These are phyloP conservation scores for Drosophila quinaria DNA, from an alignment of 2,888 invertebrate genomes.

Conservation along the genomic window DNA sequence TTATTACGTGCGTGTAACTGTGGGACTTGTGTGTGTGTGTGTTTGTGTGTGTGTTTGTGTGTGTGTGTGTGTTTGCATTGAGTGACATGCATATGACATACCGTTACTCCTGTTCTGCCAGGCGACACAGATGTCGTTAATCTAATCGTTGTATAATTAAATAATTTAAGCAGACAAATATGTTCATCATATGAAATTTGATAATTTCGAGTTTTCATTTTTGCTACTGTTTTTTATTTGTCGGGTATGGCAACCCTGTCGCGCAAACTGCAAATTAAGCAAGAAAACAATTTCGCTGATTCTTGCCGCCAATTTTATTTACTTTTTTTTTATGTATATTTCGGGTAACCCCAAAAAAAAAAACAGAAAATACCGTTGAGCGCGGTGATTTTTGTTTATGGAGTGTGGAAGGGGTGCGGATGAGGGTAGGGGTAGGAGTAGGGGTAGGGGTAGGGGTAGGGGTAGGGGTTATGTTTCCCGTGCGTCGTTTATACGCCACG, in stretches of 20 bases:
- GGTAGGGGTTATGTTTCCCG: slow-evolving; percentile 10
- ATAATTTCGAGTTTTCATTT: background rate
- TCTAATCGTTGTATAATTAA: background rate
- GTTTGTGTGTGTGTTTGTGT: slow-evolving; percentile 9
- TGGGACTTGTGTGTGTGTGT: slow-evolving; percentile 3
- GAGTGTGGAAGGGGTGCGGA: background rate
- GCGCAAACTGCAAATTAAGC: slow-evolving; percentile 53
- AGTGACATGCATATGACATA: slow-evolving; percentile 25
- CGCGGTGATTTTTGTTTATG: slow-evolving; percentile 8
- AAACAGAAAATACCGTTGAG: slow-evolving; percentile 29
- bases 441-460: too few relatives aligned
- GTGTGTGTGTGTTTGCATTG: slow-evolving; percentile 14
- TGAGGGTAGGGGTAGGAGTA: too few relatives aligned
- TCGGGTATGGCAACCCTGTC: background rate
- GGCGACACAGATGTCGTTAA: slow-evolving; percentile 35
- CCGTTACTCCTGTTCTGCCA: slow-evolving; percentile 8
- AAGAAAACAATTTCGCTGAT: slow-evolving; percentile 53
- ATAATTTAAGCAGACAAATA: background rate
- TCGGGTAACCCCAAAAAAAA: slow-evolving; percentile 17
- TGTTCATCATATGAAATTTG: background rate
- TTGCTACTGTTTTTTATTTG: slow-evolving; percentile 7
- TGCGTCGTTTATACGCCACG: slow-evolving; percentile 41
- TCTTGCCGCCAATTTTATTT: slow-evolving; percentile 35
- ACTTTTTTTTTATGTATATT: slow-evolving; percentile 8
- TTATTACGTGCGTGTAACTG: slow-evolving; percentile 30